Percentiles rank a stretch among this genome's conserved stretches.
Conservation (phyloP, 2,888 invertebrate species). For the Neoscelio sp. region DNA sequence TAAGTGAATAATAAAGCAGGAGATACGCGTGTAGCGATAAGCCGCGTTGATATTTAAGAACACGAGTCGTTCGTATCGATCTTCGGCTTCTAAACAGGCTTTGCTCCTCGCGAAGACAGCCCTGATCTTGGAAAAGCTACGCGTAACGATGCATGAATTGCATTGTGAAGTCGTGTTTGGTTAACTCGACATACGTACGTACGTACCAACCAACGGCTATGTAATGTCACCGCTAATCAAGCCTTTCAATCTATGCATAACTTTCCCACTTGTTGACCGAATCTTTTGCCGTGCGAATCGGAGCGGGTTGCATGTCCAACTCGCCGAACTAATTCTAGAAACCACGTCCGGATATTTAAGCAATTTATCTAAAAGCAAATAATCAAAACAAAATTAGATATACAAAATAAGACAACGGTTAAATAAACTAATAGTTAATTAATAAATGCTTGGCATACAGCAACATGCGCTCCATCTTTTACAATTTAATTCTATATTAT, state of each 20-base stretch:
- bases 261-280: constrained; percentile 54
- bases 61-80: constrained; percentile 36
- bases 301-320: constrained; percentile 16
- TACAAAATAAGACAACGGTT: no score
- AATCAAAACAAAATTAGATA: no score
- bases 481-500: no score
- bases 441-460: no score
- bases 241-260: constrained; percentile 46
- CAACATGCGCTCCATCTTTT: no score
- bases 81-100: constrained; percentile 25
- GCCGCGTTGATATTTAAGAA: background rate
- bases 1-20: no score
- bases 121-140: constrained; percentile 70
- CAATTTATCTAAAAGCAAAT: no score
- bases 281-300: constrained; percentile 19
- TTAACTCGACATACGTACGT: constrained; percentile 49
- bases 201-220: constrained; percentile 33
- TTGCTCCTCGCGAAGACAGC: constrained; percentile 60
- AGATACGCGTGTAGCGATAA: no score
- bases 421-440: no score
- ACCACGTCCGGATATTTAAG: no score
- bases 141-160: constrained; percentile 71
- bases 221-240: constrained; percentile 49
- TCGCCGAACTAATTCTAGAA: no score
- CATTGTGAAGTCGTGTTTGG: constrained; percentile 66